Evolutionary conservation across 2,888 invertebrate species (phyloP), one percentile per base, ranked within the genome.

Genomic region (Vesta saturnalis): DNA sequence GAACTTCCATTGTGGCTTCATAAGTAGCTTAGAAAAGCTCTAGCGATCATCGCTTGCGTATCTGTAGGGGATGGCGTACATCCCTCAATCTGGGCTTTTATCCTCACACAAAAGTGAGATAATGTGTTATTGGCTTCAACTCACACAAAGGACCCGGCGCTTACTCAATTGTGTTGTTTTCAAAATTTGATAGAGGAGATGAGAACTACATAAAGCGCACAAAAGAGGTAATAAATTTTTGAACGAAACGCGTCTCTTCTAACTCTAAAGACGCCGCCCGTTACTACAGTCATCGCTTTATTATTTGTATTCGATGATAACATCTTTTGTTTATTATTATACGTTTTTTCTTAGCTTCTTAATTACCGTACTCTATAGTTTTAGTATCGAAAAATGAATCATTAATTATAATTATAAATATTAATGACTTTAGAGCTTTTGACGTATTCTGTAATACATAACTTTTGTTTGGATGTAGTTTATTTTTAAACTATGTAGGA

Each of bases 71-170:
- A n/a, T 43, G 54, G 54, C 62, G 64, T 55, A 67, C 72, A 59
- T 67, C 64, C 62, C 72, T 67, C 73, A 74, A 74, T 73, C 74
- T 73, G 72, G 71, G 78, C 80, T 78, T 78, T 79, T 76, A 79
- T 79, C 78, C 79, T 70, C 66, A 60, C 78, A 79, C 80, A 77
- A 80, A 80, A 80, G 80, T 80, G 76, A 80, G 80, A 81, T 80
- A 81, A 81, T 80, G 79, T 77, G 78, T 80, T 80, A 80, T 80
- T 79, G 80, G 78, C 78, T 76, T 67, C 73, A 57, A 64, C 56
- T 60, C 57, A 67, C 74, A 74, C 74, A 74, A 74, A 74, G 74
- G 70, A 64, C 57, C 69, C 69, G 71, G 69, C 74, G 74, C 74
- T 74, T 74, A 74, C 74, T 67, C 73, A 74, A 74, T 74, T 74